A percentile compares a stretch with the other conserved stretches of the same genome.
Evolutionary conservation across 2,797 vertebrate species (phyloP).

Genomic region (Lates japonicus): DNA sequence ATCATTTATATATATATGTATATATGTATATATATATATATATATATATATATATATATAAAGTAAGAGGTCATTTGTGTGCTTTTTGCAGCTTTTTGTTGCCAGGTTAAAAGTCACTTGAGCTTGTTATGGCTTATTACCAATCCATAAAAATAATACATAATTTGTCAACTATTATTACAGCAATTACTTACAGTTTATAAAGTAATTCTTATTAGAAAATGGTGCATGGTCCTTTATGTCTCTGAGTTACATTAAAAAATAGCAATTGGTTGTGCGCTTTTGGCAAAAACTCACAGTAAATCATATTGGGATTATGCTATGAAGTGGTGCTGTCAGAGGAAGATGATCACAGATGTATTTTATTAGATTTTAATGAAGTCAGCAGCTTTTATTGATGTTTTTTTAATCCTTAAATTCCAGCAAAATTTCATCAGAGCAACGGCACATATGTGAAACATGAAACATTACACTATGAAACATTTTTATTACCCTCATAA

Average conservation of each 20-base stretch:
- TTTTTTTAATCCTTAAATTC: background rate
- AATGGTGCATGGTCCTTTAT: background rate
- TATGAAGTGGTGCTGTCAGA: conserved; percentile 14
- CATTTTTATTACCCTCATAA: background rate
- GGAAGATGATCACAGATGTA: conserved; percentile 31
- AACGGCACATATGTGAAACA: background rate
- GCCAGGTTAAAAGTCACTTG: background rate
- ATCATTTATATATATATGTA: background rate
- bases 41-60: background rate
- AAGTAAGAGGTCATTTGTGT: background rate
- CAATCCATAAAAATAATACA: background rate
- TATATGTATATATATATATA: background rate
- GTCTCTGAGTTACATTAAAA: background rate
- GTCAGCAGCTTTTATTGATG: conserved; percentile 6
- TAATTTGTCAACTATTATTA: background rate
- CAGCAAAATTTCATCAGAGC: conserved; percentile 1
- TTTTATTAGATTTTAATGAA: conserved; percentile 38
- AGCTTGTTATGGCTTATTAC: background rate
- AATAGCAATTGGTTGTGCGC: conserved; percentile 14
- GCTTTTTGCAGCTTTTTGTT: background rate
- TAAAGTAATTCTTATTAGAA: conserved; percentile 1
- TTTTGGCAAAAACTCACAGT: conserved; percentile 24
- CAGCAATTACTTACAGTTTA: background rate
- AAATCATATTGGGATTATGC: background rate
- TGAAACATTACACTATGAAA: background rate